A percentile compares a stretch with the other conserved stretches of the same genome.
Conservation (phyloP, 2,113 vertebrate genomes). For the Toxostoma redivivum region DNA sequence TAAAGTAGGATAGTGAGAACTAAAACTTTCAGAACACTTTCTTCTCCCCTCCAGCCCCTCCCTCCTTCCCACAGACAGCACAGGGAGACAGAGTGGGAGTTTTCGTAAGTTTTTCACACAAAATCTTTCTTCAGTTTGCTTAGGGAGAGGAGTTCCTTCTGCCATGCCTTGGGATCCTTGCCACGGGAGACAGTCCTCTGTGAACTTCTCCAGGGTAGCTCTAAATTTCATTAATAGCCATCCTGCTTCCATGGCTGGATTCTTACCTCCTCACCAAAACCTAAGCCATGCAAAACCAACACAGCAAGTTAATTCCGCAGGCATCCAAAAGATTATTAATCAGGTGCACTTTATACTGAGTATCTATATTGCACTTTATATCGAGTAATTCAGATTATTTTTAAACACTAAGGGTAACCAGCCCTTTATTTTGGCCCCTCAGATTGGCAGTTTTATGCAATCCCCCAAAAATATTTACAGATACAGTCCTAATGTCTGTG, state of each 20-base stretch:
- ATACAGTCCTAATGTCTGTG: neutral
- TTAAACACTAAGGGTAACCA: neutral
- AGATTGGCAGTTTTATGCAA: neutral
- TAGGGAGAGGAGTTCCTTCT: neutral
- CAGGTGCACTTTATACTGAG: neutral
- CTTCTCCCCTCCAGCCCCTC: neutral
- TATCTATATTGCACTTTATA: neutral
- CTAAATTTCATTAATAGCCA: neutral
- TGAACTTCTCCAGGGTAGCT: neutral
- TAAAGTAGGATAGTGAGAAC: neutral
- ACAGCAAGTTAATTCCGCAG: neutral
- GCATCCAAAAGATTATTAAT: neutral
- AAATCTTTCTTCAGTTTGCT: neutral
- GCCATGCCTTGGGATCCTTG: neutral
- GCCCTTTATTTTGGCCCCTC: neutral
- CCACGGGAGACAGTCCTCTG: neutral
- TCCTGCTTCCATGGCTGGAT: neutral
- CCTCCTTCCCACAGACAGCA: too few species aligned
- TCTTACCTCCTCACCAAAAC: neutral
- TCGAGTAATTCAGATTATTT: neutral
- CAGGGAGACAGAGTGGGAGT: neutral
- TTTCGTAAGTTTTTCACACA: neutral
- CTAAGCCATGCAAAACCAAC: neutral
- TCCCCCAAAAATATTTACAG: neutral
- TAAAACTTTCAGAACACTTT: neutral